Percentiles rank a stretch among this genome's conserved stretches.
Evolutionary conservation across 2,888 invertebrate species (phyloP).

Genomic region (Eupithecia tripunctaria): DNA sequence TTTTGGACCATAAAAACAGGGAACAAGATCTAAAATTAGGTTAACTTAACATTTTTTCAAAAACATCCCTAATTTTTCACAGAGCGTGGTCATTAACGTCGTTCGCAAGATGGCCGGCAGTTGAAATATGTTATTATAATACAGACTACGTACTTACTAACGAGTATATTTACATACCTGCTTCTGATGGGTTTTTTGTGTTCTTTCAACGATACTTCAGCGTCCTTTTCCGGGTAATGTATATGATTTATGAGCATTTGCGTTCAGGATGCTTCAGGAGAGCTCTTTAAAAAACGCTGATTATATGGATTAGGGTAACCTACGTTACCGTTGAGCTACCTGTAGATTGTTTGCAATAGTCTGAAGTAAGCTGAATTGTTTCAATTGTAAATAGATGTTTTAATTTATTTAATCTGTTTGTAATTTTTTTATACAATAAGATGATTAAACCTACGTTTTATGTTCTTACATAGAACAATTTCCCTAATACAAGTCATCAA

Average conservation of each 20-base stretch:
- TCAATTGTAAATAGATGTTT: too few species aligned
- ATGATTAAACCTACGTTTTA: too few species aligned
- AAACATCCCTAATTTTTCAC: slow-evolving; percentile 57
- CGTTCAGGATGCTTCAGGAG: background rate
- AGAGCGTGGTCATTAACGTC: slow-evolving; percentile 67
- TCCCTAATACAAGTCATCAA: background rate
- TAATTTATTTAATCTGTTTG: too few species aligned
- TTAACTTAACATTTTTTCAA: slow-evolving; percentile 26
- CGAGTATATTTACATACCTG: slow-evolving; percentile 42
- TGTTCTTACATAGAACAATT: background rate
- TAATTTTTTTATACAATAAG: too few species aligned
- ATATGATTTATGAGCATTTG: slow-evolving; percentile 18
- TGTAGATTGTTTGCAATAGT: too few species aligned
- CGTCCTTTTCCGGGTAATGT: slow-evolving; percentile 16
- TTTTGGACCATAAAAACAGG: slow-evolving; percentile 39
- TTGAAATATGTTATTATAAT: slow-evolving; percentile 72
- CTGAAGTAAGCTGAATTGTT: too few species aligned
- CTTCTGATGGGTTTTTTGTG: slow-evolving; percentile 30
- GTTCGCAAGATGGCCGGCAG: slow-evolving; percentile 63
- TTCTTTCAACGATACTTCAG: slow-evolving; percentile 27
- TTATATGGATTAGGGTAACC: background rate
- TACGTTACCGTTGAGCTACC: too few species aligned
- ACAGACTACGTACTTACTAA: slow-evolving; percentile 55
- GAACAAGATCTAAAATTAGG: slow-evolving; percentile 38
- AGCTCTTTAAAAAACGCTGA: background rate